phyloP scores from a whole-genome alignment of 2,797 vertebrate genomes.

The Sardinella longiceps region DNA sequence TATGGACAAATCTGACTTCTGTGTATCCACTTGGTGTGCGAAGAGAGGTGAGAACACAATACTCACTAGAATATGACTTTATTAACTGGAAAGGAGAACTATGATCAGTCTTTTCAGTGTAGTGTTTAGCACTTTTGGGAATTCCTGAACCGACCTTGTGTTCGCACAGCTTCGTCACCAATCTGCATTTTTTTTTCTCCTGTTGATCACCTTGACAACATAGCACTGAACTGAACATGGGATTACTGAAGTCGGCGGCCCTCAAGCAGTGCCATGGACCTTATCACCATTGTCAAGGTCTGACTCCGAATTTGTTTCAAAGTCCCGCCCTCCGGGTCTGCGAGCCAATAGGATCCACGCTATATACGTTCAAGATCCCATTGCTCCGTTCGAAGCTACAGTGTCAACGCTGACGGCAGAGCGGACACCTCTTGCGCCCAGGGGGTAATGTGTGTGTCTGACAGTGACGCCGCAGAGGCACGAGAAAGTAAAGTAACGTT shows the following conservation, averaged over 20 bases:
- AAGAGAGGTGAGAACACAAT: background rate
- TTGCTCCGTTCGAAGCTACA: constrained; percentile 5
- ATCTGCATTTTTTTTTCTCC: background rate
- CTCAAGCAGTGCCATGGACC: background rate
- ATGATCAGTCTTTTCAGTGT: background rate
- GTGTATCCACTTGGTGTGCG: background rate
- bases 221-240: background rate
- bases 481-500: background rate
- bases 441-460: constrained; percentile 7
- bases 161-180: background rate
- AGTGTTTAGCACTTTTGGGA: background rate
- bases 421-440: constrained; percentile 42
- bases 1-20: background rate
- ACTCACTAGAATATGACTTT: background rate
- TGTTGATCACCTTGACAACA: constrained; percentile 1
- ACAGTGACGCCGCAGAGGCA: background rate
- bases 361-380: constrained; percentile 35
- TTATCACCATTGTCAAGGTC: constrained; percentile 21
- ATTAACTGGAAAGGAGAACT: background rate
- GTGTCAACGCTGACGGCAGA: constrained; percentile 28
- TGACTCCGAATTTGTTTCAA: background rate
- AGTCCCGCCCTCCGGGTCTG: constrained; percentile 32
- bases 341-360: constrained; percentile 44
- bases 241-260: background rate
- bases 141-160: background rate